Percentiles rank a stretch among this genome's conserved stretches.
Conservation (phyloP, 2,113 vertebrate genomes). For the Syrrhaptes paradoxus region DNA sequence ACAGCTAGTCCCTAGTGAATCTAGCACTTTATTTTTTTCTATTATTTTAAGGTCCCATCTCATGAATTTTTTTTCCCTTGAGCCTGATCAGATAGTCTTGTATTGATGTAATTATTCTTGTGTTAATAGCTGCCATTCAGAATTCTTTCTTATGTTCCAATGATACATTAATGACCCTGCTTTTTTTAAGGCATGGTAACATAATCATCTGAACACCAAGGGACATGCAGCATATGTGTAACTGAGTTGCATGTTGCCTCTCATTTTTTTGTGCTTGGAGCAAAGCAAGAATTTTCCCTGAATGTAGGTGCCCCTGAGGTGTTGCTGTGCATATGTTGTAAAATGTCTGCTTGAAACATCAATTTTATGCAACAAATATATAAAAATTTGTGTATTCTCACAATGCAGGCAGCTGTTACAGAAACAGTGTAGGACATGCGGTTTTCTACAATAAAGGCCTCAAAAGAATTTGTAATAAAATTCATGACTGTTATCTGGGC, state of each 20-base stretch:
- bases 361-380: background rate
- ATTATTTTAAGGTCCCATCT: background rate
- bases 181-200: background rate
- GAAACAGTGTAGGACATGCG: background rate
- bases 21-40: background rate
- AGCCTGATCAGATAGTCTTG: background rate
- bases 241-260: background rate
- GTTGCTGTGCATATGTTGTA: background rate
- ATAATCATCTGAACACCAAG: background rate
- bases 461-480: background rate
- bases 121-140: background rate
- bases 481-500: background rate
- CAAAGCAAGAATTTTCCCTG: background rate
- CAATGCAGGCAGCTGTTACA: background rate
- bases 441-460: background rate
- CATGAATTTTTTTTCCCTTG: background rate
- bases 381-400: background rate
- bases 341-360: background rate
- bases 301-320: rapidly evolving
- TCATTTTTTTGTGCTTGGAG: background rate
- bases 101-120: background rate
- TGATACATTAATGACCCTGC: background rate
- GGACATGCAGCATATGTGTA: background rate
- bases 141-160: background rate
- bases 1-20: background rate